These are phyloP conservation scores for Ormyrus thymus DNA, from an alignment of 2,888 invertebrate species.

Conservation along the genomic window DNA sequence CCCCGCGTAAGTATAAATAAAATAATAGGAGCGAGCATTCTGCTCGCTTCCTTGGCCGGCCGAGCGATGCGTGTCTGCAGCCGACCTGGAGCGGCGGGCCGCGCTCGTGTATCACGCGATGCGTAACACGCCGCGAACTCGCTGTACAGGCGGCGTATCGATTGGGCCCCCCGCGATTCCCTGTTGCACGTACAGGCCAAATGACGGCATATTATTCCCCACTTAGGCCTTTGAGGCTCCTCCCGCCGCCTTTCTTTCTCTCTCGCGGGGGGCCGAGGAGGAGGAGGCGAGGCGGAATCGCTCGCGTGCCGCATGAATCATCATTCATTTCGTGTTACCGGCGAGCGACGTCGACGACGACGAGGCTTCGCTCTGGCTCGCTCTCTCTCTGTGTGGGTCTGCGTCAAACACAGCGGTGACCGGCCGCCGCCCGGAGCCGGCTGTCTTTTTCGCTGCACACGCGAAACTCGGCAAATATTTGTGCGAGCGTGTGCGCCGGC, in stretches of 20 bases:
- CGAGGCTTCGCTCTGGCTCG: not conserved
- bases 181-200: conserved; percentile 68
- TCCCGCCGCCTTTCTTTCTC: conserved; percentile 41
- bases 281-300: conserved; percentile 68
- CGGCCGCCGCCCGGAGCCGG: not conserved
- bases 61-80: not conserved
- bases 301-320: conserved; percentile 72
- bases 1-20: conserved; percentile 17
- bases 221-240: conserved; percentile 59
- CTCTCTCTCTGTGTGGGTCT: conserved; percentile 20
- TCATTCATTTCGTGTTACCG: conserved; percentile 70
- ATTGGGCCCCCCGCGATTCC: conserved; percentile 60
- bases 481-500: not conserved
- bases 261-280: conserved; percentile 34
- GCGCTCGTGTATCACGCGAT: not conserved
- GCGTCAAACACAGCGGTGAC: conserved; percentile 17
- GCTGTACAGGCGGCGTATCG: conserved; percentile 50
- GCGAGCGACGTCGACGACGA: conserved; percentile 38
- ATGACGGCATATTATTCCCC: conserved; percentile 70
- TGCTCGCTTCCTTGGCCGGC: not conserved
- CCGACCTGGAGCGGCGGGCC: not conserved
- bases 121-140: not conserved
- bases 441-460: not conserved
- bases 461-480: not conserved
- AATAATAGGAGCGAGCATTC: conserved; percentile 7